Percentiles rank a stretch among this genome's conserved stretches.
Evolutionary conservation across 2,797 vertebrate genomes (phyloP).

Genomic region (Pogoniulus pusillus): DNA sequence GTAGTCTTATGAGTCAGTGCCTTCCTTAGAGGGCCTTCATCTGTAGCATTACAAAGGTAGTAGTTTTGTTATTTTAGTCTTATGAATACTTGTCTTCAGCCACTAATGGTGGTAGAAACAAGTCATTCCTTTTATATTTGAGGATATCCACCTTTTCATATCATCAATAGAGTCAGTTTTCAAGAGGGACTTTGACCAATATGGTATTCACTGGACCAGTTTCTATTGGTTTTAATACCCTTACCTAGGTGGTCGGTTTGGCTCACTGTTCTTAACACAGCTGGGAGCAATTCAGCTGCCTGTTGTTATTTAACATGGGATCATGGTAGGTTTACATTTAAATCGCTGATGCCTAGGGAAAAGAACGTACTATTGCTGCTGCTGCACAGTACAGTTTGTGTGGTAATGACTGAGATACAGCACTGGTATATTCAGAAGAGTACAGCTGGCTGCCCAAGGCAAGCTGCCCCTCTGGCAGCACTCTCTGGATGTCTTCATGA

Average conservation of each 20-base stretch:
- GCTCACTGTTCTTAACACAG: rapidly evolving
- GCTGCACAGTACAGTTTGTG: not conserved
- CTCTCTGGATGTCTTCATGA: not conserved
- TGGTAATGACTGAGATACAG: not conserved
- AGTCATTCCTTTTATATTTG: not conserved
- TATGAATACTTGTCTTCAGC: not conserved
- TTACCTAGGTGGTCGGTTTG: rapidly evolving
- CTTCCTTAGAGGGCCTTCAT: constrained; percentile 6
- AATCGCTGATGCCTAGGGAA: too few species aligned
- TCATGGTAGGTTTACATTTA: too few species aligned
- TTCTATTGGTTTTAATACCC: not conserved
- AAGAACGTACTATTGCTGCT: too few species aligned
- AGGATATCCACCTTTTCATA: not conserved
- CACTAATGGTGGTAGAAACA: not conserved
- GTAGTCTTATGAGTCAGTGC: not conserved
- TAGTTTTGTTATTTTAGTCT: not conserved
- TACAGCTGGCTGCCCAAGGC: not conserved
- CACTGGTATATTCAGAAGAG: rapidly evolving
- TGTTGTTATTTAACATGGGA: not conserved
- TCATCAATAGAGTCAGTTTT: not conserved
- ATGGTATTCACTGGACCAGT: not conserved
- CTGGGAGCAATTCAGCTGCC: not conserved
- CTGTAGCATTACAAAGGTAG: not conserved
- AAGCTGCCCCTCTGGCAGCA: not conserved
- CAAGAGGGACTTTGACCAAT: not conserved